phyloP scores from a whole-genome alignment of 2,888 invertebrate genomes.

The Apoderus coryli region DNA sequence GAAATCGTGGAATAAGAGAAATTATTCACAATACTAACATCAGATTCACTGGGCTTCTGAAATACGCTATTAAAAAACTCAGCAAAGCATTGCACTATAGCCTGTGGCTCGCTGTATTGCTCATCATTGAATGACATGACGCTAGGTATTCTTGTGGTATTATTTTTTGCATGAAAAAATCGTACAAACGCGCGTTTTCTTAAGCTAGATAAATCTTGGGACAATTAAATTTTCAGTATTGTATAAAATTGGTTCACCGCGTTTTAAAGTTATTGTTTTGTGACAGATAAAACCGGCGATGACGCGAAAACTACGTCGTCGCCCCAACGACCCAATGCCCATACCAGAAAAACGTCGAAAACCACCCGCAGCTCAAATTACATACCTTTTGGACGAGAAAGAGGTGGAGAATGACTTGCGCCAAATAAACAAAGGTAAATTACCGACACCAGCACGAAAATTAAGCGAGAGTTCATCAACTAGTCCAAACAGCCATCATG shows the following conservation, averaged over 20 bases:
- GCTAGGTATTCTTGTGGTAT: no score
- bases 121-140: no score
- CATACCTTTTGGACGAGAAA: conserved; percentile 74
- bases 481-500: conserved; percentile 12
- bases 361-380: conserved; percentile 69
- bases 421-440: conserved; percentile 33
- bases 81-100: no score
- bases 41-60: no score
- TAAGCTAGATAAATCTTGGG: no score
- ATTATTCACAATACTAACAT: no score
- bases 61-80: no score
- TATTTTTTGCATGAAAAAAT: no score
- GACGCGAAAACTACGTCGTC: conserved; percentile 78
- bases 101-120: no score
- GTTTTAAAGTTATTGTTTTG: conserved; percentile 4
- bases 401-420: conserved; percentile 72
- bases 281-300: conserved; percentile 75
- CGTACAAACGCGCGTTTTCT: no score
- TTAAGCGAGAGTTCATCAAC: conserved; percentile 30
- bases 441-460: conserved; percentile 37
- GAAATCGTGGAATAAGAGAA: no score
- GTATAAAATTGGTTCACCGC: neutral
- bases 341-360: conserved; percentile 78
- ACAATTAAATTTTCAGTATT: no score
- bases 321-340: conserved; percentile 89